Percentiles rank a stretch among this genome's conserved stretches.
These are phyloP conservation scores for Embidobia sp. DNA, from an alignment of 2,888 invertebrate species.

Conservation along the genomic window DNA sequence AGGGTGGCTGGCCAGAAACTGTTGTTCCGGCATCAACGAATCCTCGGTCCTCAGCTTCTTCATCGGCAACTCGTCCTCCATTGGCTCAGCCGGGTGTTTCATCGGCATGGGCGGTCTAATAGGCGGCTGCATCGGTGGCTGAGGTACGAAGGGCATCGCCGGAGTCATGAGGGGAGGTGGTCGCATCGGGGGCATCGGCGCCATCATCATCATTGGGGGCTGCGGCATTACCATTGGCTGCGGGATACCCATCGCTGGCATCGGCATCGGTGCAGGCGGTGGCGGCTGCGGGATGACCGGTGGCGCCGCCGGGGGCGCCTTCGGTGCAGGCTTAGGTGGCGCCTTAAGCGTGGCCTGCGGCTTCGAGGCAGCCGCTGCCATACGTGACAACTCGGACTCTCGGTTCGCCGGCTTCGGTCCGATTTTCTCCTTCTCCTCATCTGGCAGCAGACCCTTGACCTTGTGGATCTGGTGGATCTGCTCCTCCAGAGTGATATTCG, in stretches of 20 bases:
- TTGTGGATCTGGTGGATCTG: constrained; percentile 99
- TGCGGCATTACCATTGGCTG: constrained; percentile 83
- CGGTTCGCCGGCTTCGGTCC: constrained; percentile 91
- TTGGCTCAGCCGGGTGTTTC: constrained; percentile 82
- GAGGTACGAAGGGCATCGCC: constrained; percentile 80
- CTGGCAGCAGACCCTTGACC: constrained; percentile 95
- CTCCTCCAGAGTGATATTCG: constrained; percentile 97
- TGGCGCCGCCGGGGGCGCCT: constrained; percentile 80
- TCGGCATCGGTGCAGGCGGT: constrained; percentile 77
- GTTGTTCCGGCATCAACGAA: constrained; percentile 93
- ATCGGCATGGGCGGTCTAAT: constrained; percentile 74
- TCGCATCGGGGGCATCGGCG: constrained; percentile 82
- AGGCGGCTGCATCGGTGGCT: constrained; percentile 80
- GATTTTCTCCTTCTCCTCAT: constrained; percentile 98
- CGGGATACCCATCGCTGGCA: constrained; percentile 81
- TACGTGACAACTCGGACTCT: constrained; percentile 76
- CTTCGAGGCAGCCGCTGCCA: constrained; percentile 79
- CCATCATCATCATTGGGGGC: constrained; percentile 86
- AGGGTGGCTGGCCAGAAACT: constrained; percentile 88
- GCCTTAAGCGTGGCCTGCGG: constrained; percentile 79
- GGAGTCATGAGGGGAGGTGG: constrained; percentile 74
- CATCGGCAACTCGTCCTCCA: constrained; percentile 91
- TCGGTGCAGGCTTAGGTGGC: constrained; percentile 78
- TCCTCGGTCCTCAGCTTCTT: constrained; percentile 97
- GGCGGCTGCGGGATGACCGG: constrained; percentile 78